Base-by-base conservation (phyloP, 2,888 invertebrate species). In the Diogma glabrata region DNA sequence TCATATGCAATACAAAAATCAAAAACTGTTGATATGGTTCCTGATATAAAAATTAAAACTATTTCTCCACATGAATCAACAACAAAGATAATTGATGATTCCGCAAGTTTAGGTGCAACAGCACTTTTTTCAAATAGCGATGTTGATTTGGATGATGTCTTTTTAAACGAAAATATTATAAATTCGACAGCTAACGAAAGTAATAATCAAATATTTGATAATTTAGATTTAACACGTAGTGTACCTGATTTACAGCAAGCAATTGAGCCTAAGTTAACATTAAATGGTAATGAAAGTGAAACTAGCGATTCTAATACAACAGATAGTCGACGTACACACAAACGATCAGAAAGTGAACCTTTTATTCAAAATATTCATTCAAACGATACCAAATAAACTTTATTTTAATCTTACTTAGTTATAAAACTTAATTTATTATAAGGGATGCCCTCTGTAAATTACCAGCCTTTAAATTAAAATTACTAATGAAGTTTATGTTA, bases 81-180 rank as follows among this genome's bases (percentile, higher is more conserved):
- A n/a, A 45, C 46, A 16, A 53, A 40, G 16, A 46, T 49, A 19
- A 51, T 53, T 17, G 52, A 60, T 52, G 70, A 72, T 52, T 71
- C 74, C 1, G 57, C 74, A 12, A 76, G 79, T 60, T 71, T 87
- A 60, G 77, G 84, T 51, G 78, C 83, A 4, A 81, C 85, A 8
- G 84, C 87, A 2, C 80, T 91, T 54, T 87, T 90, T 67, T 87
- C 88, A 2, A 91, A 92, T 63, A 90, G 90, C 63, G 86, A 87
- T 10, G 88, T 87, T 3, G 87, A 85, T 62, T 69, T 88, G 48
- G 86, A 87, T 60, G 87, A 86, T 60, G 84, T 87, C 6, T 84
- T 83, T 58, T 72, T 91, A 10, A 89, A 88, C 63, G 89, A 90
- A 60, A 83, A 83, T 60, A 62, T 81, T 58, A 43, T 43, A 43